Evolutionary conservation across 2,797 vertebrate species (phyloP), one percentile per base, ranked within the genome.

Genomic region (Hypotaenidia okinawae): DNA sequence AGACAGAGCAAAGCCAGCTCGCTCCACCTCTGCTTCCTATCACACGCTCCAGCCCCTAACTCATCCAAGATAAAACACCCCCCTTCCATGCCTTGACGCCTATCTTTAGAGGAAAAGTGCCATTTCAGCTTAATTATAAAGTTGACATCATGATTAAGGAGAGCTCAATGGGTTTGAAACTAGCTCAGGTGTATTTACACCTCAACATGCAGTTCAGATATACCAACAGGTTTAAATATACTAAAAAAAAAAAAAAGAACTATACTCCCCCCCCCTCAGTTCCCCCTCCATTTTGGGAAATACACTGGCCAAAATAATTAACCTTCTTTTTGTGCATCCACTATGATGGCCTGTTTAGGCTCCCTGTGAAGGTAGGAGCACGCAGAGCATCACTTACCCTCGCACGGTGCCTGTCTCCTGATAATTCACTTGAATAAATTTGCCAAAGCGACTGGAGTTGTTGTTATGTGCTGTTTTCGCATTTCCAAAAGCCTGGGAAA

Each of bases 341-440:
- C 10, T 21, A 1, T 4, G 28, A 18, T 22, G 43, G 54, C 49
- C 35, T n/a, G 4, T 39, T 76, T 6, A 28, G 51, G 45, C 55
- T 58, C 35, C 41, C 55, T 14, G 49, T 41, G n/a, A 7, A 33
- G 37, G 24, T 4, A 49, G 13, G 37, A 75, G 37, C 9, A 43
- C 0, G 2, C 6, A 54, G 66, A 83, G 77, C 47, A 32, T 16
- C 13, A 82, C 98, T 99, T 95, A 99, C 99, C 99, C 99, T 92
- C 99, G 97, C 69, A 99, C 99, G 1, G 99, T 99, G 97, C 99
- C 99, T 0, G 99, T 99, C 98, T 99, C 99, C 97, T 99, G 99
- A 96, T 99, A 99, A 97, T 99, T 99, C 94, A 99, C 99, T 98
- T 99, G 99, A 94, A 99, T 99, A 96, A 99, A 99, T 92, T 99